Base-by-base conservation (phyloP, 2,888 invertebrate species). In the Tetramorium bicarinatum region DNA sequence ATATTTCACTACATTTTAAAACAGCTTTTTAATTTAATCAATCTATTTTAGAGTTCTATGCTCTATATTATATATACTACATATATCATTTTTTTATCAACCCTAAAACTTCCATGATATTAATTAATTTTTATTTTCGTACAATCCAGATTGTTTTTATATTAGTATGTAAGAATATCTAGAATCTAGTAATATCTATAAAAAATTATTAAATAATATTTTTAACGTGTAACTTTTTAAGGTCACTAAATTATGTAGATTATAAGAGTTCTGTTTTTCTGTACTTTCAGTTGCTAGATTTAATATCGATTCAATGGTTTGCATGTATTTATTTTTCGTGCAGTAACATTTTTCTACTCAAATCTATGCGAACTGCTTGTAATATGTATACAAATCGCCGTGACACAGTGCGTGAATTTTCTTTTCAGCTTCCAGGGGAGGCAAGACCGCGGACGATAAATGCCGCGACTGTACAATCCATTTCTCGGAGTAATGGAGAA, bases 401-500 rank as follows among this genome's bases (percentile, higher is more conserved):
- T 56, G 15, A 56, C 59, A 69, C 59, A 47, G 18, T 79, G 56
- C 69, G 44, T 69, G 79, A 79, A 79, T 69, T 59, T 69, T 69
- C 77, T 69, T 79, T 79, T 79, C 71, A 69, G 79, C 21, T 79
- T 79, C 47, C 69, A 69, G 52, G 11, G 38, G 21, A 69, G 59
- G 59, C 56, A 69, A 29, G 44, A 79, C n/a, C n/a, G 8, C 69
- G 18, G 13, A 66, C 66, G 59, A 79, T 59, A 79, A 79, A 69
- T 56, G 71, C 11, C 15, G n/a, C 34, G 59, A 67, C 15, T 59
- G 29, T 3, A 29, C 79, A 52, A 59, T 79, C 71, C 59, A 71
- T 79, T 79, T 59, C 71, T 38, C 56, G 21, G 21, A 69, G 29
- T 77, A 79, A 79, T 71, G 79, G 71, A 34, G 59, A 79, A 79